These are phyloP conservation scores for Eidolon helvum DNA, from an alignment of 2,113 vertebrate species.

Conservation along the genomic window DNA sequence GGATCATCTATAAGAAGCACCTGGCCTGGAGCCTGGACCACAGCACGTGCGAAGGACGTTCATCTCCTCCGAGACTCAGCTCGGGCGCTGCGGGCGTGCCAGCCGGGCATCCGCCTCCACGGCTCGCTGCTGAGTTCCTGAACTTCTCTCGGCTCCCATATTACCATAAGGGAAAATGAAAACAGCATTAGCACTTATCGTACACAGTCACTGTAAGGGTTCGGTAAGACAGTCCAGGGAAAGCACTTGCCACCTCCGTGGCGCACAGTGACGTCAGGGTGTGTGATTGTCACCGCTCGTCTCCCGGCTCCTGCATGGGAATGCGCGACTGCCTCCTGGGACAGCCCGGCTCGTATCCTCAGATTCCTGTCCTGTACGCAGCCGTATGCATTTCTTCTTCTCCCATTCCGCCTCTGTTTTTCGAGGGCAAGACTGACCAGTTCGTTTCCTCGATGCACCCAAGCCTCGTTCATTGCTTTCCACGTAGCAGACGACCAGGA, in stretches of 20 bases:
- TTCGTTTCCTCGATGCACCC: background rate
- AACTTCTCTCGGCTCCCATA: background rate
- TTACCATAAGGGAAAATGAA: background rate
- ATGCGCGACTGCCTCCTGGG: background rate
- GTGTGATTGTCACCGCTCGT: too few species aligned
- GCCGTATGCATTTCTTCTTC: background rate
- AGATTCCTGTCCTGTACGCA: background rate
- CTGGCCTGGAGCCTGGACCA: background rate
- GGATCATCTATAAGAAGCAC: background rate
- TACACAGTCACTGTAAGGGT: background rate
- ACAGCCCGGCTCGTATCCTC: background rate
- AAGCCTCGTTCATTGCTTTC: background rate
- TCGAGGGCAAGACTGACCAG: background rate
- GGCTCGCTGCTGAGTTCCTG: background rate
- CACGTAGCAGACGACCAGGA: background rate
- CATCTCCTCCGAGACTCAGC: background rate
- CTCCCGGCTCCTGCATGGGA: background rate
- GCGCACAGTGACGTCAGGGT: too few species aligned
- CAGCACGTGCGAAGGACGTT: background rate
- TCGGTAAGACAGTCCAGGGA: background rate
- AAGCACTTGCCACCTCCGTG: background rate
- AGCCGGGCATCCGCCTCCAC: background rate
- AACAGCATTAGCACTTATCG: background rate
- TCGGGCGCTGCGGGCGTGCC: background rate
- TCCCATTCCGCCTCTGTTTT: background rate